Conservation (phyloP, 2,888 invertebrate species). For the Hermaeophaga mercurialis region DNA sequence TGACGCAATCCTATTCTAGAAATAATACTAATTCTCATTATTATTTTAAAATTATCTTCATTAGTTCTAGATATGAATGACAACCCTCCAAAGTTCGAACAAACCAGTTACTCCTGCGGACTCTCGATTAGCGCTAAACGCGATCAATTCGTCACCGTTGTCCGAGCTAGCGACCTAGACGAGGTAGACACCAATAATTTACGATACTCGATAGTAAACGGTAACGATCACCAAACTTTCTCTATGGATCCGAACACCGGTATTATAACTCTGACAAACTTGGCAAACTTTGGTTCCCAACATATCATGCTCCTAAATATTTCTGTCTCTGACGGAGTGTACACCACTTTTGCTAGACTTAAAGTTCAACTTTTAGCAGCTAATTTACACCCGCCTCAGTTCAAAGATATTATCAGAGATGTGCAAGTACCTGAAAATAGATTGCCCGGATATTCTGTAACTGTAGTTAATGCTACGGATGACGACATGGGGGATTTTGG, state of each 20-base stretch:
- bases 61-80: slow-evolving; percentile 88
- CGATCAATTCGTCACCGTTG: slow-evolving; percentile 86
- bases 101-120: slow-evolving; percentile 76
- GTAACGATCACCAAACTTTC: slow-evolving; percentile 78
- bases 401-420: slow-evolving; percentile 76
- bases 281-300: slow-evolving; percentile 73
- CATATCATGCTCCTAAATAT: slow-evolving; percentile 75
- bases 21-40: too few relatives aligned
- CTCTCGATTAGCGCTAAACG: slow-evolving; percentile 82
- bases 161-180: slow-evolving; percentile 89
- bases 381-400: slow-evolving; percentile 79
- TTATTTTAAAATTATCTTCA: too few relatives aligned
- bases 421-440: slow-evolving; percentile 83
- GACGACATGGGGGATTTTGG: slow-evolving; percentile 81
- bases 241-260: slow-evolving; percentile 66
- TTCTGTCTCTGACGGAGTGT: slow-evolving; percentile 94
- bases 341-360: slow-evolving; percentile 84
- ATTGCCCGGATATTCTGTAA: slow-evolving; percentile 74
- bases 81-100: slow-evolving; percentile 85
- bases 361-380: slow-evolving; percentile 79
- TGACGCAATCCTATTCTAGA: too few relatives aligned
- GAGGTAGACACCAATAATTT: slow-evolving; percentile 75
- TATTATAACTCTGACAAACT: slow-evolving; percentile 73
- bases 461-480: slow-evolving; percentile 77
- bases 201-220: slow-evolving; percentile 80